Evolutionary conservation across 1,140 invertebrate genomes (phyloP).

Genomic region (Pogonomyrmex californicus): DNA sequence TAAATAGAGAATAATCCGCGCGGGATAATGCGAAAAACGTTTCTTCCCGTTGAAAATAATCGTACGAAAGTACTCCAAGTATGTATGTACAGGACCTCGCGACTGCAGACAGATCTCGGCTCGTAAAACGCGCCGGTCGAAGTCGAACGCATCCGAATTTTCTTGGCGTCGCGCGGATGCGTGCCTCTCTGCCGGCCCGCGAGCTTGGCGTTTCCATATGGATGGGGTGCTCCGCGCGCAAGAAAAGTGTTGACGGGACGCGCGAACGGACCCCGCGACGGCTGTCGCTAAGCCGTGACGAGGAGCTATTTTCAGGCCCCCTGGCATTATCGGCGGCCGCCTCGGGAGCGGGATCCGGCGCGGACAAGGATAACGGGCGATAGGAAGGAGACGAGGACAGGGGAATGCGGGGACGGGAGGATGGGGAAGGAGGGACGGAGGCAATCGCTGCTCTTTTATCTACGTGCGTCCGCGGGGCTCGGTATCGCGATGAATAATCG

Average conservation of each 20-base stretch:
- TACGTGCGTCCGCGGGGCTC: too few relatives aligned
- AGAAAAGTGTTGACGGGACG: background rate
- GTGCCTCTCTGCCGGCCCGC: background rate
- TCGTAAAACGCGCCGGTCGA: background rate
- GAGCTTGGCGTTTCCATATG: background rate
- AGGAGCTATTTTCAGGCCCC: constrained; percentile 80
- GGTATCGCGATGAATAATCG: constrained; percentile 51
- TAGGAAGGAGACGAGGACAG: too few relatives aligned
- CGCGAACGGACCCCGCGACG: constrained; percentile 33
- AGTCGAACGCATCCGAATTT: background rate
- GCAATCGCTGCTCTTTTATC: background rate
- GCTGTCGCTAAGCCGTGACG: constrained; percentile 65
- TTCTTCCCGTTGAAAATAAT: background rate
- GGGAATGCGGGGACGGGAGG: too few relatives aligned
- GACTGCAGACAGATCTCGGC: background rate
- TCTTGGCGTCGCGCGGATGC: background rate
- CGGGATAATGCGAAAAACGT: background rate
- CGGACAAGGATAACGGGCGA: constrained; percentile 20
- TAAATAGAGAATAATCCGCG: background rate
- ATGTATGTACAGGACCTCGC: background rate
- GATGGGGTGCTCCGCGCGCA: background rate
- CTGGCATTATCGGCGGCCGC: constrained; percentile 58
- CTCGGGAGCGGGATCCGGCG: background rate
- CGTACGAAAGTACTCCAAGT: background rate
- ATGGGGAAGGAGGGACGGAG: background rate